Base-by-base conservation (phyloP, 2,888 invertebrate genomes). In the Apoda limacodes region DNA sequence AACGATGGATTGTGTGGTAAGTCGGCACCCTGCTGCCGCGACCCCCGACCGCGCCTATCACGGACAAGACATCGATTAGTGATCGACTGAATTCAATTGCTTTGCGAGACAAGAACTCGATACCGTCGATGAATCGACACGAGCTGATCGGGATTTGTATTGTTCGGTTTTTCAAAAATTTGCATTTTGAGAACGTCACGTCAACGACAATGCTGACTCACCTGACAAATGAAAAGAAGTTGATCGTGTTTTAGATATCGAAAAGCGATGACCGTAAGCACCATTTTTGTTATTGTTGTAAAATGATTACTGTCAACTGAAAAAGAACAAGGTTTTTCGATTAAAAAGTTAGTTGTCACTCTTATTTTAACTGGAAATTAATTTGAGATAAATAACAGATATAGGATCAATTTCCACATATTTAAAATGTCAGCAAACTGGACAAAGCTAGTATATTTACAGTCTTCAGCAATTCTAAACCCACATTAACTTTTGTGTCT, bases 1-100 rank as follows among this genome's bases (percentile, higher is more conserved):
- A 80, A 80, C 80, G 80, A 78, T 80, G 80, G 80, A 78, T 80
- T 80, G 80, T 80, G 80, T 78, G 78, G 80, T 78, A 76, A 78
- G 78, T 71, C 78, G 76, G 80, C 80, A 76, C 76, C 80, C 80
- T 76, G 75, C 78, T 68, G 78, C 71, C 76, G 75, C 43, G 80
- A 75, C 58, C 78, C 74, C 78, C 76, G 61, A 76, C 78, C 57
- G 80, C 54, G 78, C 67, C 71, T 76, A 78, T 80, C 80, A 74
- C 78, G 75, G 76, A 71, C 80, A 75, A 78, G 72, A 78, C 80
- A 78, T 78, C 80, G 80, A 80, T 80, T 80, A 80, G 80, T 76
- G 80, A 78, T 80, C 78, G 76, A 78, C 76, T 68, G 78, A 76
- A 78, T 78, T 78, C 80, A 80, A 78, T 80, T 78, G 78, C 76